phyloP scores from a whole-genome alignment of 2,113 vertebrate genomes.

The Eubucco bourcierii region DNA sequence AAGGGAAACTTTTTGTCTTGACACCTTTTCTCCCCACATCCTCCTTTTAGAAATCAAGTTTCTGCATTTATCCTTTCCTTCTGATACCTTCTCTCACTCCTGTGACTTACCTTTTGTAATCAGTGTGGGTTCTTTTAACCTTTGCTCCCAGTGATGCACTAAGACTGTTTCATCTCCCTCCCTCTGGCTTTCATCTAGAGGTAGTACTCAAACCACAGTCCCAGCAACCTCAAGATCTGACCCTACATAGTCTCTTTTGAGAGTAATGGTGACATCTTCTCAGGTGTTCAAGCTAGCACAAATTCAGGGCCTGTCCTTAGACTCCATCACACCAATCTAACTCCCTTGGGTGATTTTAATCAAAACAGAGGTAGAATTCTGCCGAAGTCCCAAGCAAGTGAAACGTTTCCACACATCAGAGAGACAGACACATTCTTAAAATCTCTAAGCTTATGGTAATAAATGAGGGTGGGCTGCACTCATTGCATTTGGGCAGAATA shows the following conservation, averaged over 20 bases:
- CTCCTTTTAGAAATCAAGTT: not conserved
- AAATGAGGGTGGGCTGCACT: not conserved
- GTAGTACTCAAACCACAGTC: not conserved
- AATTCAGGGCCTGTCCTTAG: not conserved
- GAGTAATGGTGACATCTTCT: not conserved
- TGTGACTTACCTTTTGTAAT: not conserved
- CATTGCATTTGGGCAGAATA: not conserved
- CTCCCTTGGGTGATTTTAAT: not conserved
- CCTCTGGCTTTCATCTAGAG: not conserved
- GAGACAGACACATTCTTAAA: not conserved
- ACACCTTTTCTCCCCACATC: not conserved
- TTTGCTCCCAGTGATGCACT: not conserved
- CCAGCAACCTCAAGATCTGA: not conserved
- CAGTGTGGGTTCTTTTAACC: not conserved
- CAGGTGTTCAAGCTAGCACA: not conserved
- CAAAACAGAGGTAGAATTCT: not conserved
- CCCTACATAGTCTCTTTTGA: rapidly evolving
- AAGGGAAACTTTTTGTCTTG: not conserved
- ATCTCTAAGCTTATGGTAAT: not conserved
- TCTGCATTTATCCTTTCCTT: not conserved
- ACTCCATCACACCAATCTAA: not conserved
- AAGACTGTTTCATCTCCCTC: not conserved
- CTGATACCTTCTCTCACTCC: not conserved
- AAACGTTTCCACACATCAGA: not conserved
- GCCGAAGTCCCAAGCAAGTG: not conserved